Evolutionary conservation across 1,140 invertebrate species (phyloP).

Genomic region (Drosophila malerkotliana): DNA sequence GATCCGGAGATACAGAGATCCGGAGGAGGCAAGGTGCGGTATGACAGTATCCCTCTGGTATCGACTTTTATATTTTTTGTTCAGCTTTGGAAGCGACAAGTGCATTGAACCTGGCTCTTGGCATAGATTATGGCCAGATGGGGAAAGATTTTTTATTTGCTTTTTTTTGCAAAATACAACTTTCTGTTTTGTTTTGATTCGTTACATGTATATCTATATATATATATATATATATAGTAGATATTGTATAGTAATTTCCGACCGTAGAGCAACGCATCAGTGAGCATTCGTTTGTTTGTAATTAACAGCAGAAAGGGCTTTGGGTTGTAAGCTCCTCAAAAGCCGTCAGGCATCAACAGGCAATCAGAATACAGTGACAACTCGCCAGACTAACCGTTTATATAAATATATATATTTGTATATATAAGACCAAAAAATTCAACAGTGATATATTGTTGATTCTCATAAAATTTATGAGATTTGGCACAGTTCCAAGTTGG

Average conservation of each 20-base stretch:
- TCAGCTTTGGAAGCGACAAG: slow-evolving; percentile 44
- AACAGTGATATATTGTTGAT: not conserved
- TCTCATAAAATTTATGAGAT: not conserved
- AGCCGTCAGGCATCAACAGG: slow-evolving; percentile 18
- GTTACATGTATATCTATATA: not conserved
- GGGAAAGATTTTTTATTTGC: slow-evolving; percentile 1
- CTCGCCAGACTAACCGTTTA: not conserved
- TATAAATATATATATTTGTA: not conserved
- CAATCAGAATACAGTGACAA: slow-evolving; percentile 15
- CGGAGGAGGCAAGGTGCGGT: not conserved
- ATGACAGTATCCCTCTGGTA: not conserved
- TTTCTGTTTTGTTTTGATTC: not conserved
- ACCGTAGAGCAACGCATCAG: slow-evolving; percentile 14
- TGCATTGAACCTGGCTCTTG: slow-evolving; percentile 54
- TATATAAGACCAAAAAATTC: not conserved
- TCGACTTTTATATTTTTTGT: slow-evolving; percentile 11
- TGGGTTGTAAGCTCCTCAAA: slow-evolving; percentile 1
- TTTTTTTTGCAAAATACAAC: not conserved
- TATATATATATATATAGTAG: not conserved
- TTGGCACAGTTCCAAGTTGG: not conserved
- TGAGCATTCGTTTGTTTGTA: slow-evolving; percentile 32
- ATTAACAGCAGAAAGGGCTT: slow-evolving; percentile 26
- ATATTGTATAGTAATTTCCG: slow-evolving; percentile 15
- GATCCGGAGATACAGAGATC: slow-evolving; percentile 1
- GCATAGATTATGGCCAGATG: slow-evolving; percentile 6